A percentile compares a stretch with the other conserved stretches of the same genome.
Evolutionary conservation across 2,113 vertebrate species (phyloP).

Genomic region (Nannospalax galili): DNA sequence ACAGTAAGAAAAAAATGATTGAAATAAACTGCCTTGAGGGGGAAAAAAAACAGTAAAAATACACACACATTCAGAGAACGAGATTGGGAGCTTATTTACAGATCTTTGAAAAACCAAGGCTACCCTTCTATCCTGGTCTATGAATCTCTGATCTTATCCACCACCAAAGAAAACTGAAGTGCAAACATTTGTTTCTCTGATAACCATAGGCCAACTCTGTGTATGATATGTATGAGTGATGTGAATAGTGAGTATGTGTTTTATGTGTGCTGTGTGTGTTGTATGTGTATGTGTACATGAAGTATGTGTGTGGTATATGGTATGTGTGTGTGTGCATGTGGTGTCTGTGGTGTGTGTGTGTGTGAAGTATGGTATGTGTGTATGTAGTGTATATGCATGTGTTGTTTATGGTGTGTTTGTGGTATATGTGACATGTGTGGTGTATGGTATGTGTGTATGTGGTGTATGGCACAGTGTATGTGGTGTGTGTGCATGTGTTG

Average conservation of each 20-base stretch:
- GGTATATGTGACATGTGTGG: not conserved
- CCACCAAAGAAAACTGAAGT: not conserved
- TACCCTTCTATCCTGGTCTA: not conserved
- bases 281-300: not conserved
- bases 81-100: not conserved
- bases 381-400: not conserved
- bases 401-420: not conserved
- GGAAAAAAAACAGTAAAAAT: not conserved
- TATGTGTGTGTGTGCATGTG: no score
- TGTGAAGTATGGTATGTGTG: not conserved
- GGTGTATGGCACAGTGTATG: not conserved
- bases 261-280: no score
- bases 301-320: no score
- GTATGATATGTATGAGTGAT: not conserved
- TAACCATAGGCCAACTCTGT: not conserved
- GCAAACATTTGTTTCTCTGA: not conserved
- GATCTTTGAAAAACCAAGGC: not conserved
- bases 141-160: not conserved
- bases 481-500: no score
- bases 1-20: not conserved
- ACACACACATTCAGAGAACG: not conserved
- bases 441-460: not conserved
- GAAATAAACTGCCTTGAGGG: not conserved
- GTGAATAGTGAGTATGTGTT: no score
- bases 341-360: not conserved